These are phyloP conservation scores for Trichomalopsis sarcophagae DNA, from an alignment of 1,140 invertebrate genomes.

Conservation along the genomic window DNA sequence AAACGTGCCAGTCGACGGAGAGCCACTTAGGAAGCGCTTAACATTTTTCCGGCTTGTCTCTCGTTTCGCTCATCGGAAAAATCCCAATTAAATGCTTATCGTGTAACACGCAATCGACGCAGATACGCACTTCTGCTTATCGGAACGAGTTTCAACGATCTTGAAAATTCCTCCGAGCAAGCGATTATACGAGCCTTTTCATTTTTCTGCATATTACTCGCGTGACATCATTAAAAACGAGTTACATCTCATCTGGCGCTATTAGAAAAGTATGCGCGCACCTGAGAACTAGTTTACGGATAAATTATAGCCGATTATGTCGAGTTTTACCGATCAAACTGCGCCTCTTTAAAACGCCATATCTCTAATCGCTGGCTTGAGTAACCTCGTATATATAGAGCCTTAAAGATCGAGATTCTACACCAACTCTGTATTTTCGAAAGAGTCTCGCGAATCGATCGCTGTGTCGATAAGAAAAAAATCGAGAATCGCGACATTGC, in stretches of 20 bases:
- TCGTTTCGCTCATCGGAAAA: slow-evolving; percentile 10
- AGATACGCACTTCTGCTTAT: slow-evolving; percentile 12
- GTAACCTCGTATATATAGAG: no score
- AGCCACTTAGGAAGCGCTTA: slow-evolving; percentile 9
- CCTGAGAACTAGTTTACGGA: not conserved
- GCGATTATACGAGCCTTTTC: not conserved
- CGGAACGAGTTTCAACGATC: slow-evolving; percentile 26
- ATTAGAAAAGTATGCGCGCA: not conserved
- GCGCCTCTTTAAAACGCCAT: not conserved
- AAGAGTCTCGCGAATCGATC: no score
- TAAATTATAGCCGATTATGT: not conserved
- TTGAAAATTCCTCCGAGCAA: slow-evolving; percentile 1
- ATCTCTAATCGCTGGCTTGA: no score
- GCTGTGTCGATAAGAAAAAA: not conserved
- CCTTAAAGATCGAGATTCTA: no score
- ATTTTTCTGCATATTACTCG: not conserved
- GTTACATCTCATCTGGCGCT: not conserved
- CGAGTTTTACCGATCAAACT: not conserved
- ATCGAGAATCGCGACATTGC: slow-evolving; percentile 3
- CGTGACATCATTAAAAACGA: slow-evolving; percentile 39
- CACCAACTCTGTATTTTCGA: no score
- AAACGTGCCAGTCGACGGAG: not conserved
- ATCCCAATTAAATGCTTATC: slow-evolving; percentile 36
- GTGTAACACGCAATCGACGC: slow-evolving; percentile 26
- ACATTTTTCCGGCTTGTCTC: slow-evolving; percentile 22